Evolutionary conservation across 2,888 invertebrate genomes (phyloP), one percentile per base, ranked within the genome.

Genomic region (Latrodectus elegans): DNA sequence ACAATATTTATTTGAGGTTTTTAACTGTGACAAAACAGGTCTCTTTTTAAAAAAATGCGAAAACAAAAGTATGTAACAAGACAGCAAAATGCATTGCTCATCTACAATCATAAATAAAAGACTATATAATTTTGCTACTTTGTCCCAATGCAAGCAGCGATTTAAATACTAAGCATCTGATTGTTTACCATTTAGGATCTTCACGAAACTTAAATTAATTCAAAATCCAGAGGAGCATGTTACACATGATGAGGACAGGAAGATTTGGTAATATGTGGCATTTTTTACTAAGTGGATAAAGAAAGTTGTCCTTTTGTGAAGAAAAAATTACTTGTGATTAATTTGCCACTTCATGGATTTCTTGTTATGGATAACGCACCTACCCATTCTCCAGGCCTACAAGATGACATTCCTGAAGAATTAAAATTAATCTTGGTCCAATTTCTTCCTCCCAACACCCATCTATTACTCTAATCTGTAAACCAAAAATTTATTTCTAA

Each of bases 11-110:
- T 22, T 22, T 22, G 22, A 67, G 67, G n/a, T 67, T 67, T 67
- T 67, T n/a, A 67, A 67, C 3, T 67, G 67, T 9, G n/a, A 12
- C n/a, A 4, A 67, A 67, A 67, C 67, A 4, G n/a, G 67, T 67
- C 67, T 67, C 67, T 67, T 67, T n/a, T 22, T 67, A 8, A 67
- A 67, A 67, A 67, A 4, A 67, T 67, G 67, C 67, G 12, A 22
- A 1, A 9, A 22, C 14, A n/a, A 67, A 9, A 0, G 3, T 2
- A 15, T 17, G 2, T 10, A 10, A n/a, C 10, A 17, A 1, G 0
- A 6, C 4, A 22, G 15, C 8, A 67, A 38, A 38, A 38, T 38
- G 38, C 6, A 38, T 38, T 38, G 6, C 6, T 38, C 22, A 22
- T 22, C 22, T 22, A 22, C 22, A 38, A 6, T 0, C 38, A 38